These are phyloP conservation scores for Anabas testudineus DNA, from an alignment of 2,797 vertebrate species.

Conservation along the genomic window DNA sequence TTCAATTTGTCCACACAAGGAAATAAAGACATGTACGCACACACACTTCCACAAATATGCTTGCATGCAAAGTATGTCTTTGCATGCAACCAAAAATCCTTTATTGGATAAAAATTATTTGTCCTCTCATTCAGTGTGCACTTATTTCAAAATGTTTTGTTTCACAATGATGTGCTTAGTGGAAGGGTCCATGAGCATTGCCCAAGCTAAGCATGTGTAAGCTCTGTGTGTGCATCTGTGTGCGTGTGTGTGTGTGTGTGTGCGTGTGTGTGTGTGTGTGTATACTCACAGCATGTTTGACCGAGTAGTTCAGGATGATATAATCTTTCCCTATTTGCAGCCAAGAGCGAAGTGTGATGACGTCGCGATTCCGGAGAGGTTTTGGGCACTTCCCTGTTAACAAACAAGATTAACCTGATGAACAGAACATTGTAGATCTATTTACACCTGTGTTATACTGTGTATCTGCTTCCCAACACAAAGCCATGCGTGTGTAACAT, in stretches of 20 bases:
- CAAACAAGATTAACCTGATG: slow-evolving; percentile 9
- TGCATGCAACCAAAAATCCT: no score
- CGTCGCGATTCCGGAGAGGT: slow-evolving; percentile 93
- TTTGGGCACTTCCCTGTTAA: slow-evolving; percentile 93
- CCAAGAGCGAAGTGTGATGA: slow-evolving; percentile 96
- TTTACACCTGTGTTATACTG: neutral
- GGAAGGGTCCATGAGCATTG: no score
- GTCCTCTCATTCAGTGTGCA: slow-evolving; percentile 3
- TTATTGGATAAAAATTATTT: slow-evolving; percentile 15
- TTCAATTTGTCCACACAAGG: no score
- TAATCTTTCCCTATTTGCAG: slow-evolving; percentile 93
- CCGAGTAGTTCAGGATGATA: slow-evolving; percentile 99
- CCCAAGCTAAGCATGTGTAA: slow-evolving; percentile 7
- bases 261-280: neutral
- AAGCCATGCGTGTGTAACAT: slow-evolving; percentile 54
- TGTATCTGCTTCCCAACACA: slow-evolving; percentile 2
- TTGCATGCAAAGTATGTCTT: no score
- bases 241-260: no score
- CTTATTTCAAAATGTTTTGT: slow-evolving; percentile 12
- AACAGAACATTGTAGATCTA: slow-evolving; percentile 7
- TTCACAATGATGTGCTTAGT: neutral
- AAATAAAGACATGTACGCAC: no score
- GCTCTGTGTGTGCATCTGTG: neutral
- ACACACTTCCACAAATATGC: neutral
- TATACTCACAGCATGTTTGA: slow-evolving; percentile 91